These are phyloP conservation scores for Enteromius argenteus DNA, from an alignment of 2,797 vertebrate species.

Conservation along the genomic window DNA sequence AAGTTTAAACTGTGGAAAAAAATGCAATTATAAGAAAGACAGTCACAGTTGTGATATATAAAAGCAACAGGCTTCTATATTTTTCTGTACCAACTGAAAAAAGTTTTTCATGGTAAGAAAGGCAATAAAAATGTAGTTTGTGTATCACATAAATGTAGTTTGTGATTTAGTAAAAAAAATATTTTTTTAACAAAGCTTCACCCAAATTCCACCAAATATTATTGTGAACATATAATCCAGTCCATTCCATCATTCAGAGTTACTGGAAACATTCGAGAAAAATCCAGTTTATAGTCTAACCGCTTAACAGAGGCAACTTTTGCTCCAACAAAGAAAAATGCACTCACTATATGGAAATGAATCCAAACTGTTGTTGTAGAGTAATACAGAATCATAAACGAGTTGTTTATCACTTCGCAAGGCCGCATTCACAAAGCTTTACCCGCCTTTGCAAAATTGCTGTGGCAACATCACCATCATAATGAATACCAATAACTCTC, in stretches of 20 bases:
- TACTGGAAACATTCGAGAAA: background rate
- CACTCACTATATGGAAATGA: constrained; percentile 5
- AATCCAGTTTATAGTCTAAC: background rate
- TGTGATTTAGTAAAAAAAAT: background rate
- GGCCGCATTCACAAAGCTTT: constrained; percentile 45
- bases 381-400: constrained; percentile 44
- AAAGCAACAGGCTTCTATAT: background rate
- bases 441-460: constrained; percentile 58
- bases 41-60: background rate
- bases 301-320: background rate
- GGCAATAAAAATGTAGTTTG: background rate
- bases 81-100: background rate
- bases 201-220: background rate
- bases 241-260: background rate
- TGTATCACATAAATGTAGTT: background rate
- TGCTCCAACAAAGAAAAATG: background rate
- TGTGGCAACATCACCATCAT: constrained; percentile 36
- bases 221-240: background rate
- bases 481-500: constrained; percentile 57
- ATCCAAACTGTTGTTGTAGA: constrained; percentile 13
- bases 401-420: constrained; percentile 35
- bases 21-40: background rate
- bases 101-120: background rate
- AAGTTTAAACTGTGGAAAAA: background rate
- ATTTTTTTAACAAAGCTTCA: background rate